Percentiles rank a stretch among this genome's conserved stretches.
phyloP scores from a whole-genome alignment of 2,888 invertebrate genomes.

The Drosophila austrosaltans region DNA sequence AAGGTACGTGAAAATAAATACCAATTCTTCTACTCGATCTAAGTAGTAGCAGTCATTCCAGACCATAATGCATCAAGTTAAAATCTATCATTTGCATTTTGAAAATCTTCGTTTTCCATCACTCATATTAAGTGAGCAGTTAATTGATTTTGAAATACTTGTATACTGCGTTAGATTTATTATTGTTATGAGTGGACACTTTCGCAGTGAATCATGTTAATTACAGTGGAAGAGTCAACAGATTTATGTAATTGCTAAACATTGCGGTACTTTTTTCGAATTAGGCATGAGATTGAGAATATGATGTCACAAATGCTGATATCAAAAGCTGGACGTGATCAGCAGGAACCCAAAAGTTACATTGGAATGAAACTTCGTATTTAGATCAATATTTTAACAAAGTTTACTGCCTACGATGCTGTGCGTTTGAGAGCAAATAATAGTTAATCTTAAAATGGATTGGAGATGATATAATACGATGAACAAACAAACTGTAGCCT shows the following conservation, averaged over 20 bases:
- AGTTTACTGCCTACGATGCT: too few relatives aligned
- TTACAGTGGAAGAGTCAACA: not conserved
- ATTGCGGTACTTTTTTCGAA: not conserved
- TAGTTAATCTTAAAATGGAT: not conserved
- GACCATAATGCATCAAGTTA: not conserved
- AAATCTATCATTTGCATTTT: not conserved
- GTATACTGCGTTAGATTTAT: not conserved
- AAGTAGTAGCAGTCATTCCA: conserved; percentile 2
- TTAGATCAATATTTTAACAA: not conserved
- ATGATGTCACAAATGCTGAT: not conserved
- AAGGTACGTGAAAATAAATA: conserved; percentile 15
- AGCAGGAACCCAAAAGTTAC: not conserved
- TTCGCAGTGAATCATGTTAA: not conserved
- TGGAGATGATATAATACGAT: too few relatives aligned
- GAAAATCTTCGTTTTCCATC: not conserved
- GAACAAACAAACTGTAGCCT: too few relatives aligned
- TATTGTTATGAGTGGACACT: not conserved
- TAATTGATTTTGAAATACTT: not conserved
- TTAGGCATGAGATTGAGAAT: not conserved
- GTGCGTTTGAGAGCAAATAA: not conserved
- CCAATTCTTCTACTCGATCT: not conserved
- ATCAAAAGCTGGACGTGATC: not conserved
- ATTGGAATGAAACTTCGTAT: not conserved
- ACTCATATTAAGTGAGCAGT: not conserved
- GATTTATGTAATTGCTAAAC: not conserved